phyloP scores from a whole-genome alignment of 2,888 invertebrate species.

The Callyntrura guangdongensis region DNA sequence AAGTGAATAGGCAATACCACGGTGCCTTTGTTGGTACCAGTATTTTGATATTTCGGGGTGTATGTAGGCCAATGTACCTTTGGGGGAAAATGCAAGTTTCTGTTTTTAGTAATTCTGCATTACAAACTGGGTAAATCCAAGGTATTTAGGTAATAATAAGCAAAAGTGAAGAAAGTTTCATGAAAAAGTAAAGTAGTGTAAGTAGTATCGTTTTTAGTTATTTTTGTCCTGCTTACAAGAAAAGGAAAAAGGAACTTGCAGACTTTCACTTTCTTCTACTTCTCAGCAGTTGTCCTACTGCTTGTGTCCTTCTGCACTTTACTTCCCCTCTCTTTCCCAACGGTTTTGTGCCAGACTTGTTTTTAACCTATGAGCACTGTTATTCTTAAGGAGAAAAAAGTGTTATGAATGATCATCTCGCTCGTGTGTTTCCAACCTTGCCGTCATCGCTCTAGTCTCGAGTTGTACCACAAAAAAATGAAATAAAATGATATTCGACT shows the following conservation, averaged over 20 bases:
- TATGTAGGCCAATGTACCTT: too few relatives aligned
- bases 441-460: not conserved
- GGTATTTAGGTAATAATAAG: not conserved
- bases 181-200: not conserved
- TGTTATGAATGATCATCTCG: not conserved
- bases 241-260: not conserved
- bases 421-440: not conserved
- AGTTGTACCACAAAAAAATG: not conserved
- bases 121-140: not conserved
- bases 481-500: conserved; percentile 10
- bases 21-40: too few relatives aligned
- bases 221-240: not conserved
- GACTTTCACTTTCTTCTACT: conserved; percentile 12
- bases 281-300: not conserved
- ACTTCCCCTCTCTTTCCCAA: not conserved
- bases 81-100: not conserved
- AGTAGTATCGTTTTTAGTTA: not conserved
- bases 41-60: too few relatives aligned
- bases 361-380: conserved; percentile 15
- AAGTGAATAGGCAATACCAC: too few relatives aligned
- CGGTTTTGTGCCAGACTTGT: not conserved
- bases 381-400: conserved; percentile 20
- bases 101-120: not conserved
- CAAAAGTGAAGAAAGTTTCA: not conserved
- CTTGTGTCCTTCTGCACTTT: not conserved